Percentiles rank a stretch among this genome's conserved stretches.
These are phyloP conservation scores for Gorsachius goisagi DNA, from an alignment of 2,113 vertebrate genomes.

Conservation along the genomic window DNA sequence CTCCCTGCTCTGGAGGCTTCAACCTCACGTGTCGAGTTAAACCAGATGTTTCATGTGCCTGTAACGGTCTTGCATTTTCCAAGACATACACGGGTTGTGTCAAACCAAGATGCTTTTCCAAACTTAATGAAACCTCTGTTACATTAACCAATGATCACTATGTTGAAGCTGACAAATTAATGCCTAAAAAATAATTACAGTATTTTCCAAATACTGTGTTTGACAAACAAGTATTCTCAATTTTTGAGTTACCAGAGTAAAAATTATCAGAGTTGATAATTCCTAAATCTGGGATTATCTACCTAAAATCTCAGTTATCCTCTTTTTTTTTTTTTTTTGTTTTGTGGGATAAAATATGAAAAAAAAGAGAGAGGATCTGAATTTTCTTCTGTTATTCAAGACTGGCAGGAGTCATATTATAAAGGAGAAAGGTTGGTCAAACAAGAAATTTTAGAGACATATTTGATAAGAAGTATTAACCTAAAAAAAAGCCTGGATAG, in stretches of 20 bases:
- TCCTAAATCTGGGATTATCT: neutral
- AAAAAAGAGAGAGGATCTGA: neutral
- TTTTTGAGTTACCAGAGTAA: neutral
- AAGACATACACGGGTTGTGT: accelerated
- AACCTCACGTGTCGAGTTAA: neutral
- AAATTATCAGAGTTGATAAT: neutral
- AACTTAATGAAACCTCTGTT: neutral
- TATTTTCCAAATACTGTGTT: neutral
- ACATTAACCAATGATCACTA: neutral
- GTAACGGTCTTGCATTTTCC: neutral
- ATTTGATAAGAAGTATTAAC: neutral
- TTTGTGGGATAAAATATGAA: neutral
- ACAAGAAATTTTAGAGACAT: neutral
- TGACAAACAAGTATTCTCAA: neutral
- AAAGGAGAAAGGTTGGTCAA: neutral
- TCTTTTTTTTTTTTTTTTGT: neutral
- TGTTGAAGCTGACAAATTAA: neutral
- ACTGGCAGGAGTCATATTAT: neutral
- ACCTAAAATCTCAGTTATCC: neutral
- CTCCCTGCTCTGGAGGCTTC: neutral
- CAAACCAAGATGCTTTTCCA: neutral
- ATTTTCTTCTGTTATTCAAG: neutral
- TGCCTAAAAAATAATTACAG: neutral
- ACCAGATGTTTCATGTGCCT: neutral
- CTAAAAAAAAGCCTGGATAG: neutral